These are phyloP conservation scores for Eulacestoma nigropectus DNA, from an alignment of 2,113 vertebrate genomes.

Conservation along the genomic window DNA sequence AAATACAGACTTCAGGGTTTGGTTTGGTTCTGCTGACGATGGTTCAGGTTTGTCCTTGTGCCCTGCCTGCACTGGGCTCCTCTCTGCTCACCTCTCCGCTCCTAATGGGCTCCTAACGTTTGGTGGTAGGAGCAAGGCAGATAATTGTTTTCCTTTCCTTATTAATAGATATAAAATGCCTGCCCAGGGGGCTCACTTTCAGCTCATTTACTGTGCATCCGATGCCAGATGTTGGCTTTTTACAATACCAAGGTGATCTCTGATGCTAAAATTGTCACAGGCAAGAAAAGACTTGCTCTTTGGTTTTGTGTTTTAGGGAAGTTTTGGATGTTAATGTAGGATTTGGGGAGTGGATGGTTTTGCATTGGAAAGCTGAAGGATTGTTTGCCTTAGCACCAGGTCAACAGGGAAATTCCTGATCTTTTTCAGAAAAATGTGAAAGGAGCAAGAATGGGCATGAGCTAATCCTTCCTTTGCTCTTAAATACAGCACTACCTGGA, in stretches of 20 bases:
- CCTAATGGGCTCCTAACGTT: not conserved
- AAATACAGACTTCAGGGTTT: not conserved
- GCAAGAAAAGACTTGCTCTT: not conserved
- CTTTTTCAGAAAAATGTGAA: not conserved
- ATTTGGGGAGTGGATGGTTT: not conserved
- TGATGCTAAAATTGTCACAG: not conserved
- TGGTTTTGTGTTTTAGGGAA: not conserved
- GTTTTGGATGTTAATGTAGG: not conserved
- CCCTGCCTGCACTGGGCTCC: not conserved
- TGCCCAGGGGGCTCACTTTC: constrained; percentile 23
- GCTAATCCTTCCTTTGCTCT: not conserved
- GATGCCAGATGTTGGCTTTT: constrained; percentile 54
- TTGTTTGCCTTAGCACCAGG: not conserved
- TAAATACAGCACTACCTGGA: not conserved
- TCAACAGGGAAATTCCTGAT: not conserved
- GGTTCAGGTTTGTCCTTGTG: not conserved
- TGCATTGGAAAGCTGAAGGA: not conserved
- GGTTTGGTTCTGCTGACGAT: not conserved
- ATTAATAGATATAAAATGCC: constrained; percentile 28
- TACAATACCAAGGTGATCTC: constrained; percentile 29
- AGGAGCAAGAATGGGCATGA: not conserved
- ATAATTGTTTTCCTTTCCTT: constrained; percentile 39
- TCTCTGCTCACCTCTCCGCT: not conserved
- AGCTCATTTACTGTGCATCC: not conserved
- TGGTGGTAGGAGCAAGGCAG: not conserved